These are phyloP conservation scores for Atherinosoma microstoma DNA, from an alignment of 2,797 vertebrate genomes.

Conservation along the genomic window DNA sequence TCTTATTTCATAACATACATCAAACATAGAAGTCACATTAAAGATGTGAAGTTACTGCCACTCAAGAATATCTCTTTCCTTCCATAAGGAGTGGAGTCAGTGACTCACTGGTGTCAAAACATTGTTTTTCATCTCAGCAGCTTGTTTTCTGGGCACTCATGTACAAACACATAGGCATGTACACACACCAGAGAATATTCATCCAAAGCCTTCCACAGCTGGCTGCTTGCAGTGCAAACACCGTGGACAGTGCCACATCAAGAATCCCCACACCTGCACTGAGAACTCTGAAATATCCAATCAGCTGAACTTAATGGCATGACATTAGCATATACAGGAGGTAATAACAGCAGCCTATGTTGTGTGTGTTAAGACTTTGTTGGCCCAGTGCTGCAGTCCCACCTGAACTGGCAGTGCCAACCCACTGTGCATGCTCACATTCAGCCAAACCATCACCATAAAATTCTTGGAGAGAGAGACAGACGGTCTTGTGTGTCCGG, in stretches of 20 bases:
- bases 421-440: slow-evolving; percentile 59
- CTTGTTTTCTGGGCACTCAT: slow-evolving; percentile 53
- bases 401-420: slow-evolving; percentile 70
- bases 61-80: slow-evolving; percentile 1
- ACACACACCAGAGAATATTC: slow-evolving; percentile 35
- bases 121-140: slow-evolving; percentile 67
- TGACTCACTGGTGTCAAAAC: slow-evolving; percentile 57
- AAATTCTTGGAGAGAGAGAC: slow-evolving; percentile 76
- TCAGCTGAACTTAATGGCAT: slow-evolving; percentile 43
- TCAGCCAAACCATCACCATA: slow-evolving; percentile 79
- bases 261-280: slow-evolving; percentile 57
- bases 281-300: slow-evolving; percentile 40
- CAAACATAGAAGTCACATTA: neutral
- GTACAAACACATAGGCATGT: slow-evolving; percentile 3
- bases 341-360: slow-evolving; percentile 58
- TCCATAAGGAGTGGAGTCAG: slow-evolving; percentile 3
- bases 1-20: neutral
- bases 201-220: slow-evolving; percentile 10
- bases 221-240: neutral
- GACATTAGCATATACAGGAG: slow-evolving; percentile 77
- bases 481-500: slow-evolving; percentile 77
- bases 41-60: neutral
- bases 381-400: slow-evolving; percentile 53
- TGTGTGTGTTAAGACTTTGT: slow-evolving; percentile 35
- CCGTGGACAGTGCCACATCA: slow-evolving; percentile 19